phyloP scores from a whole-genome alignment of 2,888 invertebrate species.

The Harpagoxenus sublaevis region DNA sequence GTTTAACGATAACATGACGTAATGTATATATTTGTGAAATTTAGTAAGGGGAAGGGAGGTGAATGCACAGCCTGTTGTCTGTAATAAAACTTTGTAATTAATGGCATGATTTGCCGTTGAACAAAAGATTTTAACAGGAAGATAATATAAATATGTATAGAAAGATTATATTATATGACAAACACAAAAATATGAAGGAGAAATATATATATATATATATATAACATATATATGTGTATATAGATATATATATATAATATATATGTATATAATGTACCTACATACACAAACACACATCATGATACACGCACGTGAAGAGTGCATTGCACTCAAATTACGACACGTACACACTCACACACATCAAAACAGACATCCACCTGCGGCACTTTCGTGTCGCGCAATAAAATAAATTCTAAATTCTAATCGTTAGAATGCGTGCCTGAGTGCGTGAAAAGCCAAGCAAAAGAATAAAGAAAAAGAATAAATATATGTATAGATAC shows the following conservation, averaged over 20 bases:
- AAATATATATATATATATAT: constrained; percentile 56
- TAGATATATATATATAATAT: constrained; percentile 61
- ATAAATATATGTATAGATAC: constrained; percentile 56
- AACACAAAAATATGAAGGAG: constrained; percentile 50
- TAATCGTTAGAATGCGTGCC: constrained; percentile 74
- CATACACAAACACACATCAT: constrained; percentile 37
- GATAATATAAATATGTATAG: constrained; percentile 61
- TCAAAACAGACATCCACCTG: constrained; percentile 14
- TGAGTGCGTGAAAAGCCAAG: constrained; percentile 67
- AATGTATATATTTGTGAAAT: constrained; percentile 69
- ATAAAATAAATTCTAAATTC: constrained; percentile 81
- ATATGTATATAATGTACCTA: constrained; percentile 66
- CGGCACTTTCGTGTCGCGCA: constrained; percentile 74
- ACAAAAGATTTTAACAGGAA: constrained; percentile 22
- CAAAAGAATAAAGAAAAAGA: constrained; percentile 31
- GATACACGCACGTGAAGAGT: constrained; percentile 36
- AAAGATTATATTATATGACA: constrained; percentile 66
- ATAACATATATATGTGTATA: constrained; percentile 26
- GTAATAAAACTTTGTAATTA: constrained; percentile 77
- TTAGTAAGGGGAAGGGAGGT: neutral
- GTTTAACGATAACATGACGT: constrained; percentile 43
- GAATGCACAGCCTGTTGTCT: constrained; percentile 60
- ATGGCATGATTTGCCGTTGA: constrained; percentile 57
- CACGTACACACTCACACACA: constrained; percentile 14
- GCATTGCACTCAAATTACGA: constrained; percentile 28